phyloP scores from a whole-genome alignment of 2,797 vertebrate species.

The Lepidocolaptes lacrymiger region DNA sequence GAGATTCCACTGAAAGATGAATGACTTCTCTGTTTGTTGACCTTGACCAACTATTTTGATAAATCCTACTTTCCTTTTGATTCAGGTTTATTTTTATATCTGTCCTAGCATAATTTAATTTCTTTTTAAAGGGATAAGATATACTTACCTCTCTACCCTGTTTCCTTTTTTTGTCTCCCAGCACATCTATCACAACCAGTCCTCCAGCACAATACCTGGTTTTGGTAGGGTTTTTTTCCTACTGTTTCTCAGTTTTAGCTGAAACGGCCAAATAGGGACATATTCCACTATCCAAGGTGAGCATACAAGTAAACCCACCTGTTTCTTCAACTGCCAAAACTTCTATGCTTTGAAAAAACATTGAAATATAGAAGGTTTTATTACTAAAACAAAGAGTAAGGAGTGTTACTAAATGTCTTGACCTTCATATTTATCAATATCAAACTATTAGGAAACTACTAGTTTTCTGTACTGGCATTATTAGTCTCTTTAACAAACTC shows the following conservation, averaged over 20 bases:
- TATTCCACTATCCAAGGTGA: not conserved
- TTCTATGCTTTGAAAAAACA: not conserved
- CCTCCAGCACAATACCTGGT: not conserved
- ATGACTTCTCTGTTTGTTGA: slow-evolving; percentile 13
- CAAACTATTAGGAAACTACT: not conserved
- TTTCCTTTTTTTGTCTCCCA: not conserved
- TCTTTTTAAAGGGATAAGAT: not conserved
- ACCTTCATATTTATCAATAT: not conserved
- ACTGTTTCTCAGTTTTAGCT: not conserved
- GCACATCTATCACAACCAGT: not conserved
- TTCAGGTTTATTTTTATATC: slow-evolving; percentile 31
- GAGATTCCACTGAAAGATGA: not conserved
- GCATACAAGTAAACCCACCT: not conserved
- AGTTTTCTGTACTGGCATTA: not conserved
- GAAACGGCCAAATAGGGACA: not conserved
- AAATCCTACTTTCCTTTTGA: slow-evolving; percentile 26
- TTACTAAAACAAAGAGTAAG: not conserved
- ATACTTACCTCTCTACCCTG: not conserved
- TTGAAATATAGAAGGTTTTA: not conserved
- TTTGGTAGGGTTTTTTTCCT: not conserved
- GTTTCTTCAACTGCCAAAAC: not conserved
- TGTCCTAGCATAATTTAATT: not conserved
- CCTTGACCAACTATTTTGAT: slow-evolving; percentile 27
- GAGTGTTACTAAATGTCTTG: not conserved
- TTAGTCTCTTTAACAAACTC: not conserved